Evolutionary conservation across 2,113 vertebrate genomes (phyloP).

Genomic region (human (Homo sapiens)): DNA sequence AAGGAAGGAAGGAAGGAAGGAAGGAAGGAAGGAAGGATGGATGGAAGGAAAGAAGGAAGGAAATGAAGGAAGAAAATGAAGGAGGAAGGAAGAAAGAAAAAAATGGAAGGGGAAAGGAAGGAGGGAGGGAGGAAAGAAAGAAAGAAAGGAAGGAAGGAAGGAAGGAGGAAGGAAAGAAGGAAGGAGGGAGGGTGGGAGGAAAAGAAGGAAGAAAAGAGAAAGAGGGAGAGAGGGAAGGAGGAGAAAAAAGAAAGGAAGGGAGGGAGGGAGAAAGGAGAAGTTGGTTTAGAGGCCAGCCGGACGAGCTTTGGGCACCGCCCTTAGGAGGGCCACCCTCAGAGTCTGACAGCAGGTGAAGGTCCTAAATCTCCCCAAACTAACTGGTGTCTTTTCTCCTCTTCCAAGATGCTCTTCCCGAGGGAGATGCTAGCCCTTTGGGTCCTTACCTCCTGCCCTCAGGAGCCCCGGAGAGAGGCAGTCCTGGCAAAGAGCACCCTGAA

Average conservation of each 20-base stretch:
- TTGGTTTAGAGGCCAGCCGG: neutral
- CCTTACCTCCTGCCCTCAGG: neutral
- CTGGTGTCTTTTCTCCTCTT: neutral
- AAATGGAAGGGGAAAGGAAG: too few species aligned
- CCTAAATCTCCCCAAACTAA: neutral
- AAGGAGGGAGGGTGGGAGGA: too few species aligned
- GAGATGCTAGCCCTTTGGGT: neutral
- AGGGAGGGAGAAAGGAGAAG: neutral
- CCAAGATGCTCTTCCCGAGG: conserved; percentile 58
- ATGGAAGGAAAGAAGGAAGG: too few species aligned
- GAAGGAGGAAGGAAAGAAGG: too few species aligned
- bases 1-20: too few species aligned
- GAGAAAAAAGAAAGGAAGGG: too few species aligned
- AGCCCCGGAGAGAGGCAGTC: neutral
- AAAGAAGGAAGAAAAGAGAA: neutral
- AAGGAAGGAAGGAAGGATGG: too few species aligned
- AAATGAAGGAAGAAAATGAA: fast-evolving
- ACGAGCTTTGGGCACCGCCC: neutral
- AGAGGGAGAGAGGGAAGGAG: neutral
- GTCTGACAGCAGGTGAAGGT: neutral
- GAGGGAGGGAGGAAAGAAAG: too few species aligned
- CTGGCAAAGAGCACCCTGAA: neutral
- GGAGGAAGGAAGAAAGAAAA: too few species aligned
- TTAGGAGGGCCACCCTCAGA: neutral
- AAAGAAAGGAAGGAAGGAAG: fast-evolving